phyloP scores from a whole-genome alignment of 1,140 invertebrate genomes.

The Caenorhabditis briggsae region DNA sequence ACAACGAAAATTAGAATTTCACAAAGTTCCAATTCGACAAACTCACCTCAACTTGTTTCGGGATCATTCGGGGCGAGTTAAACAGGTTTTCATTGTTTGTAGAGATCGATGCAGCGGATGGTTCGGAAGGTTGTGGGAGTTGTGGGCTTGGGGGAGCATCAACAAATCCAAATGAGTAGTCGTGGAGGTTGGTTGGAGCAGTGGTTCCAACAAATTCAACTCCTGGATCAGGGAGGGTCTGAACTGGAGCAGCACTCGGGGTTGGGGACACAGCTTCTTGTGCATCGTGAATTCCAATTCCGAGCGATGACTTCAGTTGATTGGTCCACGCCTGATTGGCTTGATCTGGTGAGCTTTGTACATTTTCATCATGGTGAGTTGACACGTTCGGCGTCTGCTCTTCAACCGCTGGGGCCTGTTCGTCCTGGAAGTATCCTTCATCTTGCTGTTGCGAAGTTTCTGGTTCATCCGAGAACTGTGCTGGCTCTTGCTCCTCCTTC shows the following conservation, averaged over 20 bases:
- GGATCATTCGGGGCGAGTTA: slow-evolving; percentile 25
- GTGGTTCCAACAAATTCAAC: slow-evolving; percentile 56
- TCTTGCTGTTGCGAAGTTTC: slow-evolving; percentile 38
- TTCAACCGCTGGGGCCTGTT: slow-evolving; percentile 24
- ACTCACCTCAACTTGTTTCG: slow-evolving; percentile 47
- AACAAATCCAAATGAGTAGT: slow-evolving; percentile 60
- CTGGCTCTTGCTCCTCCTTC: background rate
- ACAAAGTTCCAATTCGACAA: background rate
- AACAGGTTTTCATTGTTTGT: slow-evolving; percentile 19
- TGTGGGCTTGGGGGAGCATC: slow-evolving; percentile 38
- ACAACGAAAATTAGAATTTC: background rate
- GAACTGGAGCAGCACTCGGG: background rate
- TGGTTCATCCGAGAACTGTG: slow-evolving; percentile 6
- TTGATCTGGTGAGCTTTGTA: slow-evolving; percentile 52
- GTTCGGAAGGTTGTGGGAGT: slow-evolving; percentile 1
- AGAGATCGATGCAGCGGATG: slow-evolving; percentile 56
- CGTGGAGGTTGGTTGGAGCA: slow-evolving; percentile 24
- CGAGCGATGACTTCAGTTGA: slow-evolving; percentile 56
- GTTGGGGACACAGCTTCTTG: background rate
- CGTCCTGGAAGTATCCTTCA: slow-evolving; percentile 35
- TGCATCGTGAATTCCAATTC: slow-evolving; percentile 44
- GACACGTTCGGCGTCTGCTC: slow-evolving; percentile 43
- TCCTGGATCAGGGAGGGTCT: slow-evolving; percentile 41
- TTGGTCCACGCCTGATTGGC: slow-evolving; percentile 57
- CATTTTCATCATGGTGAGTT: slow-evolving; percentile 51